Percentiles rank a stretch among this genome's conserved stretches.
These are phyloP conservation scores for Redunca redunca DNA, from an alignment of 2,113 vertebrate species.

Conservation along the genomic window DNA sequence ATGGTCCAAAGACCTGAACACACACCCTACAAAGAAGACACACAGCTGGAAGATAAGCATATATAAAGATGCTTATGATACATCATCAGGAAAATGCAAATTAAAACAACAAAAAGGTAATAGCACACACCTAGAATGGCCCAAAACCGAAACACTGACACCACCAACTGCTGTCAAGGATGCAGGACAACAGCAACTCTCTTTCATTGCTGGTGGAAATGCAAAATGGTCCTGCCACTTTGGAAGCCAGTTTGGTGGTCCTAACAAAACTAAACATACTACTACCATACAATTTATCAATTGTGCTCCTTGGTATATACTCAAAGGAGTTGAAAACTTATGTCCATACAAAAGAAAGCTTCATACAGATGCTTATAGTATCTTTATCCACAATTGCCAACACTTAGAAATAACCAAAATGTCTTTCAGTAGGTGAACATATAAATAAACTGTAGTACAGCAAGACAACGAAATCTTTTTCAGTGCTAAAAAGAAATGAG, in stretches of 20 bases:
- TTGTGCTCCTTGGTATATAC: not conserved
- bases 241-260: not conserved
- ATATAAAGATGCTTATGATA: not conserved
- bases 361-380: not conserved
- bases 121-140: not conserved
- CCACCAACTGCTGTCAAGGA: not conserved
- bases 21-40: not conserved
- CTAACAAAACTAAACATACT: not conserved
- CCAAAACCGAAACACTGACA: not conserved
- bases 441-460: not conserved
- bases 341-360: not conserved
- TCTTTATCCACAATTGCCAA: not conserved
- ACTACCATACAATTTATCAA: not conserved
- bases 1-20: not conserved
- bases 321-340: not conserved
- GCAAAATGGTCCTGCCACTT: not conserved
- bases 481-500: not conserved
- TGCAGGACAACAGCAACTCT: not conserved
- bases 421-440: not conserved
- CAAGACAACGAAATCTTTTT: not conserved
- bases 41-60: not conserved
- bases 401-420: not conserved
- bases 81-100: not conserved
- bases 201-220: not conserved
- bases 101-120: not conserved